Evolutionary conservation across 2,888 invertebrate genomes (phyloP), one percentile per base, ranked within the genome.

Genomic region (Erannis defoliaria): DNA sequence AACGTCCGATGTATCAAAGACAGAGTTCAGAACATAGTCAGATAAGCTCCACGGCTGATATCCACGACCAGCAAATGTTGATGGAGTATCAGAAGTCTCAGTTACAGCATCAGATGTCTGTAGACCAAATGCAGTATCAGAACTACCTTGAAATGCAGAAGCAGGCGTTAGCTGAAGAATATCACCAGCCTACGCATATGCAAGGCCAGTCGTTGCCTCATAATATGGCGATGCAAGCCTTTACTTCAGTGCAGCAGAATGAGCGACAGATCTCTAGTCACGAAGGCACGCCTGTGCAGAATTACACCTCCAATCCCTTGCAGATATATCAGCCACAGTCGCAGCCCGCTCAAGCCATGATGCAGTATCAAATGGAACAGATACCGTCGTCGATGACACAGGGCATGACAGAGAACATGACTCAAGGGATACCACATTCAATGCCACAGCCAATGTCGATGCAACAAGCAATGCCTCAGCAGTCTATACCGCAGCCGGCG

Each of bases 221-320:
- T 64, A 89, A 85, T 58, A 84, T 91, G 76, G 74, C 76, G 40
- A 80, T 90, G 50, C 90, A 90, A 40, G 86, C 84, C 69, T 91
- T 82, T 76, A 84, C 71, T 74, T 72, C 84, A 59, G 81, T 90
- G 59, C 90, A 89, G 71, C 90, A 90, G 78, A 86, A 81, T 74
- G 91, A 92, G 67, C 81, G 93, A 83, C 90, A 91, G 81, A 90
- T 90, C 75, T 93, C 90, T 86, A 92, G 90, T 88, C 93, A 90
- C 80, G 93, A 93, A 84, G 90, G 93, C 84, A 92, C 91, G 6
- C 91, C 90, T 10, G 89, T 90, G 82, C 93, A 93, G 80, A 90
- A 93, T 80, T 92, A 84, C 64, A 73, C 88, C 64, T 77, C 89
- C 74, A 92, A 92, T 70, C 93, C 92, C 56, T 78, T 92, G 71